Evolutionary conservation across 2,888 invertebrate species (phyloP), one percentile per base, ranked within the genome.

Genomic region (Penaeus monodon): DNA sequence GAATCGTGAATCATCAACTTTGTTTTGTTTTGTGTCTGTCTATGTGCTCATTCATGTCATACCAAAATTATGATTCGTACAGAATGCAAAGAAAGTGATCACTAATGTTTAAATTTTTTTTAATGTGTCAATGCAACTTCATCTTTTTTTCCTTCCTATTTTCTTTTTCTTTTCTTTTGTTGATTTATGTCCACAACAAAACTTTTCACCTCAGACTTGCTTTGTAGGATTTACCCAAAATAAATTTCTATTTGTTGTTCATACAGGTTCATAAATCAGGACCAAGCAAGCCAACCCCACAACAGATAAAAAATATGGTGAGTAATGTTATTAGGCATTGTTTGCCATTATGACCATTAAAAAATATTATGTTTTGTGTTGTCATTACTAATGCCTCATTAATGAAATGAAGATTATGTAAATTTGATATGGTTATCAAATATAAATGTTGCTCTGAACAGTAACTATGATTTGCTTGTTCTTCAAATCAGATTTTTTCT

Each of bases 251-350:
- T 74, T 49, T 66, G 57, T 68, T 78, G 27, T 86, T 3, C n/a
- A 38, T 83, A 20, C 79, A 87, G 86, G n/a, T 77, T 24, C 12
- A 77, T 17, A 87, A 83, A 79, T 27, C 24, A 78, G 65, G 27
- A n/a, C 79, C 82, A 44, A 29, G 20, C 8, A 65, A 49, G 29
- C 86, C 65, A 33, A 87, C 86, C 27, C 86, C 86, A 29, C 86
- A 87, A 57, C 86, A 87, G 86, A 27, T 73, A 63, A 70, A 78
- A 29, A 82, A 78, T 10, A 78, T 77, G 83, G 86, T 87, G 44
- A 83, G 76, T 66, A 14, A n/a, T 33, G 20, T 44, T 73, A 49
- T 57, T 29, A 57, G n/a, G 27, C 57, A 20, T 24, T 10, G 24
- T 24, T 64, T 24, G 57, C 49, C 2, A 12, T 44, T 38, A 3